phyloP scores from a whole-genome alignment of 2,888 invertebrate genomes.

The Anthoptus insignis region DNA sequence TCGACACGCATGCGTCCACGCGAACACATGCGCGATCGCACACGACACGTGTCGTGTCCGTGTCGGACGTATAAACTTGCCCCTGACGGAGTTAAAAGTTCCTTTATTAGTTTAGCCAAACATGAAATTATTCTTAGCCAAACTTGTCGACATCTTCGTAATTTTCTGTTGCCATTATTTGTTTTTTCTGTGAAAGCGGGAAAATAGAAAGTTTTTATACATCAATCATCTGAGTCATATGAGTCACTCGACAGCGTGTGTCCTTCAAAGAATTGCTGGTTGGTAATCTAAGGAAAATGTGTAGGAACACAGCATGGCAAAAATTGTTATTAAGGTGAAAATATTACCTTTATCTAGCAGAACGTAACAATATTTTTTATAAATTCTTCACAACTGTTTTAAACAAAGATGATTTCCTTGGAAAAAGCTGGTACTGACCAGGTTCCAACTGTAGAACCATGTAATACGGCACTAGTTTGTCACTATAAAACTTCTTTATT shows the following conservation, averaged over 20 bases:
- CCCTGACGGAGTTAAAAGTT: slow-evolving; percentile 53
- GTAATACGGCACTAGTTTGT: too few relatives aligned
- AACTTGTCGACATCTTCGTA: not conserved
- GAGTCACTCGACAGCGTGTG: too few relatives aligned
- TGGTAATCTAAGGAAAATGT: too few relatives aligned
- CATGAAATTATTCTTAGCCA: slow-evolving; percentile 39
- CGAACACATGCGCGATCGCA: slow-evolving; percentile 56
- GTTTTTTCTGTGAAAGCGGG: not conserved
- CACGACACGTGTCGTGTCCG: slow-evolving; percentile 59
- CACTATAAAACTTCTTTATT: too few relatives aligned
- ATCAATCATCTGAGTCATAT: not conserved
- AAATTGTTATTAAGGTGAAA: too few relatives aligned
- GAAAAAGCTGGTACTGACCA: too few relatives aligned
- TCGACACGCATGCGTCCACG: slow-evolving; percentile 51
- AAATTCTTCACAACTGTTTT: too few relatives aligned
- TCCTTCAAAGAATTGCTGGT: not conserved
- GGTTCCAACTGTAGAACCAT: too few relatives aligned
- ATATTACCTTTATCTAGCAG: too few relatives aligned
- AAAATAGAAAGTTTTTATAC: not conserved
- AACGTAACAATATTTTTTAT: too few relatives aligned
- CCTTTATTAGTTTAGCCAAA: slow-evolving; percentile 54
- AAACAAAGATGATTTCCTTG: too few relatives aligned
- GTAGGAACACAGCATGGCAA: too few relatives aligned
- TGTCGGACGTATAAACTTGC: slow-evolving; percentile 43
- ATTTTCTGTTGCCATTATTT: not conserved